Conservation (phyloP, 2,797 vertebrate genomes). For the Pangasius krempfi region DNA sequence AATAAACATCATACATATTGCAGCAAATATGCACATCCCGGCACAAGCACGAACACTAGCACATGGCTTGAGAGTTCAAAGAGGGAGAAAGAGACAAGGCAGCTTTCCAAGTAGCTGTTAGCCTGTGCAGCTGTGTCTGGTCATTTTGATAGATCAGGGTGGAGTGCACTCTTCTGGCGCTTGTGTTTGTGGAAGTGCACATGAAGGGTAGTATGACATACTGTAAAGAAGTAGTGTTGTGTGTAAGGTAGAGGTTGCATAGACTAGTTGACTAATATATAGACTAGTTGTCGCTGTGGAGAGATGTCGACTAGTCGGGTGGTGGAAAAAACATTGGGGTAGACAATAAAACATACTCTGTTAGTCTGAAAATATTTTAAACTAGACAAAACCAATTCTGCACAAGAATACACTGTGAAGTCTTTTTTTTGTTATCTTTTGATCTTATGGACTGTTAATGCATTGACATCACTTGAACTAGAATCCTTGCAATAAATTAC, state of each 20-base stretch:
- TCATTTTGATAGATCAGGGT: constrained; percentile 26
- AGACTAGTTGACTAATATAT: not conserved
- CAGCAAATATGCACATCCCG: not conserved
- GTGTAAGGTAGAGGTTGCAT: not conserved
- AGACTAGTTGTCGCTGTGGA: not conserved
- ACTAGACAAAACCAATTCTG: not conserved
- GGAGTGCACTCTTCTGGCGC: constrained; percentile 25
- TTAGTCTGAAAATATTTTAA: not conserved
- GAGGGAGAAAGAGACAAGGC: not conserved
- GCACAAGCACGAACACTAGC: not conserved
- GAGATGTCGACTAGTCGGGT: not conserved
- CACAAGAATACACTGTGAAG: too few relatives aligned
- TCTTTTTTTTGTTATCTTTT: not conserved
- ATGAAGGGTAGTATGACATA: not conserved
- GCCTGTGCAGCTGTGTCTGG: constrained; percentile 26
- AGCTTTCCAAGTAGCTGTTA: constrained; percentile 13
- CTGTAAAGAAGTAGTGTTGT: not conserved
- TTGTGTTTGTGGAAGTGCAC: not conserved
- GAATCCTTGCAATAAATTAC: not conserved
- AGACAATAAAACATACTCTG: not conserved
- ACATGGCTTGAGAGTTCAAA: not conserved
- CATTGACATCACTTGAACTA: not conserved
- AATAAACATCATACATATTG: not conserved
- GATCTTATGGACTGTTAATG: not conserved
- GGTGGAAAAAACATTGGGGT: not conserved